These are phyloP conservation scores for Ctenoplectra terminalis DNA, from an alignment of 1,140 invertebrate species.

Conservation along the genomic window DNA sequence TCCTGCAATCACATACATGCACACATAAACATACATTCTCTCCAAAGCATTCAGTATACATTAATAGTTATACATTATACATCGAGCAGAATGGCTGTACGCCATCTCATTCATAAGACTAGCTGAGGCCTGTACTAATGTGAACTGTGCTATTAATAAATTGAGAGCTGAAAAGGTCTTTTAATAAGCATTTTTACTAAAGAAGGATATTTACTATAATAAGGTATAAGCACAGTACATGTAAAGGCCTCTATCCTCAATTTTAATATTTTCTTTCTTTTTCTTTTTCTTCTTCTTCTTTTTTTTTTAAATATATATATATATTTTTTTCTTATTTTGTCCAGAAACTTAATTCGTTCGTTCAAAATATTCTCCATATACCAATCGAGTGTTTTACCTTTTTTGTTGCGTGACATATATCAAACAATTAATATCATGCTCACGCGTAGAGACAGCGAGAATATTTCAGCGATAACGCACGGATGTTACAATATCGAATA, in stretches of 20 bases:
- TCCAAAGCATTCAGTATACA: slow-evolving; percentile 62
- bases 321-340: not conserved
- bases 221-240: slow-evolving; percentile 68
- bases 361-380: slow-evolving; percentile 48
- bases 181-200: slow-evolving; percentile 57
- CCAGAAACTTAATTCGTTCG: slow-evolving; percentile 29
- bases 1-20: slow-evolving; percentile 45
- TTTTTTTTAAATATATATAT: not conserved
- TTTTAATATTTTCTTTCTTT: slow-evolving; percentile 60
- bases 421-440: slow-evolving; percentile 62
- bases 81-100: slow-evolving; percentile 69
- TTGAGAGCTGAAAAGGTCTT: slow-evolving; percentile 52
- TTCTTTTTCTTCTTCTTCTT: slow-evolving; percentile 44
- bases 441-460: slow-evolving; percentile 48
- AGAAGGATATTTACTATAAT: slow-evolving; percentile 52
- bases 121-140: slow-evolving; percentile 77
- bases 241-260: slow-evolving; percentile 73
- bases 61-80: slow-evolving; percentile 73
- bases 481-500: slow-evolving; percentile 49
- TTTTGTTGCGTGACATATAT: slow-evolving; percentile 62
- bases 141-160: slow-evolving; percentile 60
- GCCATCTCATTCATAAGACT: slow-evolving; percentile 76
- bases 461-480: slow-evolving; percentile 55
- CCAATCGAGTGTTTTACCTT: slow-evolving; percentile 26
- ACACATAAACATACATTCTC: slow-evolving; percentile 43